Conservation (phyloP, 2,113 vertebrate genomes). For the Rhinolophus sinicus region DNA sequence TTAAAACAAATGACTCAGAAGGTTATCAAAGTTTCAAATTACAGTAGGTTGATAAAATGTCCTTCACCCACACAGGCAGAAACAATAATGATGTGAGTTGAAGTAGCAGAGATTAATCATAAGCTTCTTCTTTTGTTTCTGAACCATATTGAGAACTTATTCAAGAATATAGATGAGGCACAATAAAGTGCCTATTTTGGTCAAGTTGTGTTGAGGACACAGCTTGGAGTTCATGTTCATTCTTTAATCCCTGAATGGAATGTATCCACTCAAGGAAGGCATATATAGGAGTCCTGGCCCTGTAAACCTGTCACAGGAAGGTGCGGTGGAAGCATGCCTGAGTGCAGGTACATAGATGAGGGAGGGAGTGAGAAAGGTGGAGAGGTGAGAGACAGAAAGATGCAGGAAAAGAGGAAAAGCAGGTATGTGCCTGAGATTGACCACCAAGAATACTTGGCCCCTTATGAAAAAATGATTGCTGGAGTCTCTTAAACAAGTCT, state of each 20-base stretch:
- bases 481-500: neutral
- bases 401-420: accelerated
- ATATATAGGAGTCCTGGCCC: neutral
- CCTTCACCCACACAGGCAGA: neutral
- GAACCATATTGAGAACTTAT: neutral
- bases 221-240: neutral
- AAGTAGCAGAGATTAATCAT: neutral
- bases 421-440: accelerated
- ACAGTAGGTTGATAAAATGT: neutral
- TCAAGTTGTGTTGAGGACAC: neutral
- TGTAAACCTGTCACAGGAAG: neutral
- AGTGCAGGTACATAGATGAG: neutral
- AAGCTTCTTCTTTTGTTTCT: neutral
- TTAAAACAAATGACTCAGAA: neutral
- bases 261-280: neutral
- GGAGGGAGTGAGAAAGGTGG: neutral
- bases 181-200: neutral
- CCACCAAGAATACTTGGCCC: too few species aligned
- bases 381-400: neutral
- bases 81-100: neutral
- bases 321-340: neutral
- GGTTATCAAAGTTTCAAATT: neutral
- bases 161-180: neutral
- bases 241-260: neutral
- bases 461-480: neutral